A percentile compares a stretch with the other conserved stretches of the same genome.
Conservation (phyloP, 2,113 vertebrate genomes). For the Caloenas nicobarica region DNA sequence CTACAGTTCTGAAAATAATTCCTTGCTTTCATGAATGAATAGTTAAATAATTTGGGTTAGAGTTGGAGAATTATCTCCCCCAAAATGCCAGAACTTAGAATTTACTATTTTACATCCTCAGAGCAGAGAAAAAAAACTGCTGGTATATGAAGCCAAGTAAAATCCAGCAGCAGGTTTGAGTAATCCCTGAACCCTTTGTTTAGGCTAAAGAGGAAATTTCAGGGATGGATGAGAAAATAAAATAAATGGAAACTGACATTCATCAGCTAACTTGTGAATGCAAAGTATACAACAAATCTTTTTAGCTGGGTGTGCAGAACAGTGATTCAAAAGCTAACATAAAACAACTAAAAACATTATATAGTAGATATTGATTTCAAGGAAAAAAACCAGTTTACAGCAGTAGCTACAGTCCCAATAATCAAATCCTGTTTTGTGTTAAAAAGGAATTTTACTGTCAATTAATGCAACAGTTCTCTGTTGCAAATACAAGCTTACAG, state of each 20-base stretch:
- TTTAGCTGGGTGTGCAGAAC: not conserved
- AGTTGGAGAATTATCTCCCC: not conserved
- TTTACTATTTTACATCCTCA: not conserved
- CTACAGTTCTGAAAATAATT: not conserved
- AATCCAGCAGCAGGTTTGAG: not conserved
- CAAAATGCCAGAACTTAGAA: not conserved
- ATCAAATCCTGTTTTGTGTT: not conserved
- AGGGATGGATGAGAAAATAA: slow-evolving; percentile 21
- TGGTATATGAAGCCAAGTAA: not conserved
- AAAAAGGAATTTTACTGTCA: not conserved
- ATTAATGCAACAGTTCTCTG: not conserved
- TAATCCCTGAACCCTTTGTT: slow-evolving; percentile 2
- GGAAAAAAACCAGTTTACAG: not conserved
- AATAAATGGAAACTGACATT: slow-evolving; percentile 12
- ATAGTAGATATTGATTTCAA: not conserved
- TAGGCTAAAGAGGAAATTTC: slow-evolving; percentile 21
- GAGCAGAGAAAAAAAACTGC: not conserved
- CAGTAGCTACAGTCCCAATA: not conserved
- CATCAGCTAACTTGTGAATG: not conserved
- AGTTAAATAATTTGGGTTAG: not conserved
- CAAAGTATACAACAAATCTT: not conserved
- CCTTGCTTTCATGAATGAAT: not conserved
- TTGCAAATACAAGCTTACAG: not conserved
- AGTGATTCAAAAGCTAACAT: not conserved
- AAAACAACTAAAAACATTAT: not conserved